These are phyloP conservation scores for Heliconius congener DNA, from an alignment of 1,140 invertebrate genomes.

Conservation along the genomic window DNA sequence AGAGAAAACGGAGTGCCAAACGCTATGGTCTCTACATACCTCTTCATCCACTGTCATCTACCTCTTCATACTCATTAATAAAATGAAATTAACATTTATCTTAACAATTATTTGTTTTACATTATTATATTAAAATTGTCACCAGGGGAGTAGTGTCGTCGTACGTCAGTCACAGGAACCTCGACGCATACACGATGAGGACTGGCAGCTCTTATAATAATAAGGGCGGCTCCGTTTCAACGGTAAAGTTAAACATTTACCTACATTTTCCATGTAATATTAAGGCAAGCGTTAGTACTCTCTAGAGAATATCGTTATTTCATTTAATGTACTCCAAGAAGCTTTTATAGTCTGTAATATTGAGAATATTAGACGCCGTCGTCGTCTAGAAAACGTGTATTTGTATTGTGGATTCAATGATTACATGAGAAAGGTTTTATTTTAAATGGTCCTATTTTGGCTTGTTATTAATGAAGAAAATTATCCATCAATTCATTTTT, in stretches of 20 bases:
- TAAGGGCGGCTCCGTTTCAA: constrained; percentile 57
- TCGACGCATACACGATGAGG: constrained; percentile 59
- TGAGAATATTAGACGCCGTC: background rate
- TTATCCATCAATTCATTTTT: too few relatives aligned
- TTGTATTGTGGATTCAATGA: too few relatives aligned
- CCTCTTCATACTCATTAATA: background rate
- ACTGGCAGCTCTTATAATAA: constrained; percentile 68
- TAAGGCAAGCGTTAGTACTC: constrained; percentile 8
- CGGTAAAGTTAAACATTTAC: constrained; percentile 42
- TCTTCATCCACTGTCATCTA: too few relatives aligned
- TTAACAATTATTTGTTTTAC: background rate
- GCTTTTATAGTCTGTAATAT: background rate
- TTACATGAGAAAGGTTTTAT: too few relatives aligned
- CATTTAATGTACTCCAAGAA: constrained; percentile 2
- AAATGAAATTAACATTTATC: background rate
- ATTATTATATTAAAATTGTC: constrained; percentile 27
- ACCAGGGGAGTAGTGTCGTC: constrained; percentile 59
- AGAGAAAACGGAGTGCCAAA: too few relatives aligned
- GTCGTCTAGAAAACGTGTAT: too few relatives aligned
- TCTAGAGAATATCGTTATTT: background rate
- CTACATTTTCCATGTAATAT: constrained; percentile 11
- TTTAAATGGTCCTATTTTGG: too few relatives aligned
- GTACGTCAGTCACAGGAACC: constrained; percentile 61
- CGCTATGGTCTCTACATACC: too few relatives aligned
- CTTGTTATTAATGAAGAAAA: too few relatives aligned